Evolutionary conservation across 2,797 vertebrate species (phyloP).

Genomic region (Tokudaia muenninki): DNA sequence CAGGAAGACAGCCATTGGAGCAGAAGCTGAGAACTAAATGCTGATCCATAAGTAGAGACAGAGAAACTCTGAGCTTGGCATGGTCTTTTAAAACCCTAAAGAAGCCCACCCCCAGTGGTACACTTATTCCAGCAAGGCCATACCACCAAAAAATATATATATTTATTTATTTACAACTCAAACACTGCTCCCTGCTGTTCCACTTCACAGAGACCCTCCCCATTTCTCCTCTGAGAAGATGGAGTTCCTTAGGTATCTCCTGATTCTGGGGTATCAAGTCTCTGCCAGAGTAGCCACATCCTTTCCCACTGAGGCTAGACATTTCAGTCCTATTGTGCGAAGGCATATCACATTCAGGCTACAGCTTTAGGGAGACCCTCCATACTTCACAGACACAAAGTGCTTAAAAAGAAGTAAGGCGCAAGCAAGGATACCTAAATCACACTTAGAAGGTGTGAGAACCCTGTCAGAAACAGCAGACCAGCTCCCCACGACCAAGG

Average conservation of each 20-base stretch:
- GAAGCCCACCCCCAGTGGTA: background rate
- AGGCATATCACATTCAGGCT: background rate
- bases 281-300: background rate
- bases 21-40: background rate
- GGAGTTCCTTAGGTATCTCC: background rate
- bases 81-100: background rate
- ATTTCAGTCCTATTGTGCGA: background rate
- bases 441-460: too few relatives aligned
- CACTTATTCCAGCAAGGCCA: background rate
- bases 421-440: background rate
- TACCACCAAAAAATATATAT: too few relatives aligned
- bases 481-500: too few relatives aligned
- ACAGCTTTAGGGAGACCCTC: background rate
- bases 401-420: background rate
- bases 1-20: background rate
- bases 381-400: background rate
- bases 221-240: background rate
- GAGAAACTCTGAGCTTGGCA: background rate
- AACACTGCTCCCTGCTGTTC: background rate
- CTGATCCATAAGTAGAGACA: background rate
- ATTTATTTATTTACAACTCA: background rate
- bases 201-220: background rate
- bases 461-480: too few relatives aligned
- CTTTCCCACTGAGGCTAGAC: background rate
- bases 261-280: background rate